Evolutionary conservation across 2,888 invertebrate species (phyloP), one percentile per base, ranked within the genome.

Genomic region (Spodoptera picta): DNA sequence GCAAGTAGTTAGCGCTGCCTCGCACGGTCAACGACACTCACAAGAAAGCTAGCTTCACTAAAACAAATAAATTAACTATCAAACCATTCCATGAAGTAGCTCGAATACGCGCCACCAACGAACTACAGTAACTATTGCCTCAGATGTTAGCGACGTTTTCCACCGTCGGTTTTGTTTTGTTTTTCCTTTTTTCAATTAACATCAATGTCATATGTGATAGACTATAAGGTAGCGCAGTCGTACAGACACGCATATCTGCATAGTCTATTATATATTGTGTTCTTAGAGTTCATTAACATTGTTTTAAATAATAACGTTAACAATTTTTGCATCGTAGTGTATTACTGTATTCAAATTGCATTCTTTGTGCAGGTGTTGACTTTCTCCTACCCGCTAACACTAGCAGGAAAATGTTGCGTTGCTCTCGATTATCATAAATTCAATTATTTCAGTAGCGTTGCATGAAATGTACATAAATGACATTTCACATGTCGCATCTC

Each of bases 351-450:
- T 88, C 87, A 92, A 91, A 86, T 87, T 89, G 94, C 94, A 93
- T 94, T 93, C 86, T 93, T 93, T 94, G 94, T 94, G 92, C 93
- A 94, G 93, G 93, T 94, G 90, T 94, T 93, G 90, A 91, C 87
- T 92, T 93, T 92, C 92, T 91, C 89, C 93, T 91, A 91, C 90
- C 90, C 90, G 92, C 93, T 94, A 94, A 94, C 94, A 91, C 88
- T 91, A 92, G 94, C 94, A 94, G 92, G 92, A 93, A 94, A 94
- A 94, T 94, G 94, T 94, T 94, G 94, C 94, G 91, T 92, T 91
- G 91, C 90, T 92, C 90, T 90, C 86, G 85, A 86, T 86, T 88
- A 83, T 86, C 80, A 84, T 87, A 83, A 87, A 85, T 83, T 87
- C 81, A 85, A 77, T 85, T 84, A 77, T 82, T 84, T 85, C 83